These are phyloP conservation scores for Urocolius indicus DNA, from an alignment of 2,113 vertebrate genomes.

Conservation along the genomic window DNA sequence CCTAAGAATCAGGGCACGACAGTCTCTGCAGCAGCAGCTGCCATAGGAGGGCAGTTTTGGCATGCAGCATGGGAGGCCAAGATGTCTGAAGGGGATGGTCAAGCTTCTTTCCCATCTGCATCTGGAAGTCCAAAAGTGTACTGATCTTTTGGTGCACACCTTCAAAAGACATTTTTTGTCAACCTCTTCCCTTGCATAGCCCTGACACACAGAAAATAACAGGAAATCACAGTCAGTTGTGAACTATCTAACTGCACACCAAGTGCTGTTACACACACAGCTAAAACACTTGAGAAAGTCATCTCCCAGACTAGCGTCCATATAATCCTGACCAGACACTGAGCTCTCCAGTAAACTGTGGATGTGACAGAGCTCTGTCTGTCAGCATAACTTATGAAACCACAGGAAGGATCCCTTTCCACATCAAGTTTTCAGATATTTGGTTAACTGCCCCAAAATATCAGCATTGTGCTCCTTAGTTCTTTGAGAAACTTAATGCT, in stretches of 20 bases:
- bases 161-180: neutral
- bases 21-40: neutral
- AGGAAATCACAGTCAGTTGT: neutral
- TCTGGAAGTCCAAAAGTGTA: neutral
- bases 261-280: no score
- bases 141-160: neutral
- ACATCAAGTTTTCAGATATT: neutral
- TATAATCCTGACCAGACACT: neutral
- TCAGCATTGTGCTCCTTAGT: neutral
- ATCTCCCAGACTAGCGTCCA: neutral
- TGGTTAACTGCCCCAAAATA: neutral
- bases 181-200: neutral
- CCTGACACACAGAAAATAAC: neutral
- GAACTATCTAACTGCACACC: neutral
- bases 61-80: neutral
- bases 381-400: neutral
- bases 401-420: neutral
- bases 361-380: neutral
- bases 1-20: neutral
- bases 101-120: neutral
- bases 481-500: neutral
- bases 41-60: neutral
- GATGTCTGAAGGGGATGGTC: neutral
- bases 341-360: neutral
- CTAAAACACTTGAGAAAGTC: neutral